Conservation (phyloP, 2,113 vertebrate genomes). For the Diadophis punctatus region DNA sequence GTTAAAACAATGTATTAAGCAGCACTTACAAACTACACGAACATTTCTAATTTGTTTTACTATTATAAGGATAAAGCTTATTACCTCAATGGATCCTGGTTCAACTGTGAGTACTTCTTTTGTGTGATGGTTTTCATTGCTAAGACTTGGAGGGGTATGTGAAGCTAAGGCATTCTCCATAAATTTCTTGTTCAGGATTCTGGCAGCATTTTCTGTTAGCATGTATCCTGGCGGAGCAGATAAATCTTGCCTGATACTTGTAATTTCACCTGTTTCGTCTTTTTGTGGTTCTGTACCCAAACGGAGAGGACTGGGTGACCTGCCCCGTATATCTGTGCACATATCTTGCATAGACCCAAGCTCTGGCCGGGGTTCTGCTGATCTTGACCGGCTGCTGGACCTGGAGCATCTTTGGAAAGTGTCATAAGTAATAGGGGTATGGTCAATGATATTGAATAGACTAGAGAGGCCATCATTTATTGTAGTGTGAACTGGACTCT, state of each 20-base stretch:
- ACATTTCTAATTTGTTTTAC: conserved; percentile 52
- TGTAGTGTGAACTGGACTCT: conserved; percentile 96
- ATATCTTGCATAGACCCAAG: conserved; percentile 73
- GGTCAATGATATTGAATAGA: conserved; percentile 98
- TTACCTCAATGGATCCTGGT: conserved; percentile 92
- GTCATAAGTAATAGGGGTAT: conserved; percentile 83
- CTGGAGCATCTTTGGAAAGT: conserved; percentile 80
- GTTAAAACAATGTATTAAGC: neutral
- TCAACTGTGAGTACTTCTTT: conserved; percentile 73
- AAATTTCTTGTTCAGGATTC: conserved; percentile 91
- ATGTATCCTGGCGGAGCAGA: conserved; percentile 90
- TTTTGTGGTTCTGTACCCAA: conserved; percentile 77
- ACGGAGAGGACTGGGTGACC: conserved; percentile 90
- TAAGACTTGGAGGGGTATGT: conserved; percentile 62
- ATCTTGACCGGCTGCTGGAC: conserved; percentile 80
- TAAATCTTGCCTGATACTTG: conserved; percentile 85
- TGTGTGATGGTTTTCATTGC: conserved; percentile 69
- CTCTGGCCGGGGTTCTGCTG: conserved; percentile 70
- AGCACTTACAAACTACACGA: neutral
- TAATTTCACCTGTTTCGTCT: conserved; percentile 81
- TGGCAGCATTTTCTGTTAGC: conserved; percentile 86
- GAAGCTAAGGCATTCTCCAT: conserved; percentile 83
- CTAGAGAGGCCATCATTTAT: conserved; percentile 97
- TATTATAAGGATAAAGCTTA: conserved; percentile 50
- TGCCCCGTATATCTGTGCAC: conserved; percentile 72